Percentiles rank a stretch among this genome's conserved stretches.
Conservation (phyloP, 2,797 vertebrate species). For the Ceryle rudis region DNA sequence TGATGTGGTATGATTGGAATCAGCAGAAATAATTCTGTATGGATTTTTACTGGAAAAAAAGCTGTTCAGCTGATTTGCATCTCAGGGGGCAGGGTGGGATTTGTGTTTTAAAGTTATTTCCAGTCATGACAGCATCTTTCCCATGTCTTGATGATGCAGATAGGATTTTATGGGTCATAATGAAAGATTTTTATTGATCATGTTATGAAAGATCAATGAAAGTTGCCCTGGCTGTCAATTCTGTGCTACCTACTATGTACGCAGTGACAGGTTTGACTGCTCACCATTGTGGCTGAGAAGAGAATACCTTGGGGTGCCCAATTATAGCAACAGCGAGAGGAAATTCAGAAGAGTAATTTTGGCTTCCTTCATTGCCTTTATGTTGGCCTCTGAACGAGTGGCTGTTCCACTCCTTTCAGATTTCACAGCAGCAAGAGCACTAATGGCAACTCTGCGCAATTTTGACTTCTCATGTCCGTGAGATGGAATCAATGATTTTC, state of each 20-base stretch:
- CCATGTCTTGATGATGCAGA: background rate
- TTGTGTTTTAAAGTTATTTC: background rate
- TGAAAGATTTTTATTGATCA: conserved; percentile 44
- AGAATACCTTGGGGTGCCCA: conserved; percentile 53
- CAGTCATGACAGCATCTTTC: background rate
- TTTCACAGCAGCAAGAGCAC: conserved; percentile 30
- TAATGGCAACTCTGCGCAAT: conserved; percentile 32
- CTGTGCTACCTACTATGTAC: background rate
- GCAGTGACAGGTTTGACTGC: conserved; percentile 3
- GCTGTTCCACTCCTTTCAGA: conserved; percentile 23
- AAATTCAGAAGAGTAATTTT: conserved; percentile 63
- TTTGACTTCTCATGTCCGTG: background rate
- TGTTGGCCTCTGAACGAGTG: conserved; percentile 24
- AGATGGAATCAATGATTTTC: conserved; percentile 41
- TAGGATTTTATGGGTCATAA: background rate
- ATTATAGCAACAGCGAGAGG: conserved; percentile 39
- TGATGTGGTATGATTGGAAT: background rate
- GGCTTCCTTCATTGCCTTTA: conserved; percentile 56
- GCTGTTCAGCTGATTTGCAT: background rate
- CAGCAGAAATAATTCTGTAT: background rate
- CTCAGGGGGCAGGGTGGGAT: background rate
- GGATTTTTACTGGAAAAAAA: background rate
- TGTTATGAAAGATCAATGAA: conserved; percentile 45
- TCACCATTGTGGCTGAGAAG: conserved; percentile 28
- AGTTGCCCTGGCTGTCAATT: conserved; percentile 18